Evolutionary conservation across 2,113 vertebrate species (phyloP), one percentile per base, ranked within the genome.

Genomic region (Monopterus albus): DNA sequence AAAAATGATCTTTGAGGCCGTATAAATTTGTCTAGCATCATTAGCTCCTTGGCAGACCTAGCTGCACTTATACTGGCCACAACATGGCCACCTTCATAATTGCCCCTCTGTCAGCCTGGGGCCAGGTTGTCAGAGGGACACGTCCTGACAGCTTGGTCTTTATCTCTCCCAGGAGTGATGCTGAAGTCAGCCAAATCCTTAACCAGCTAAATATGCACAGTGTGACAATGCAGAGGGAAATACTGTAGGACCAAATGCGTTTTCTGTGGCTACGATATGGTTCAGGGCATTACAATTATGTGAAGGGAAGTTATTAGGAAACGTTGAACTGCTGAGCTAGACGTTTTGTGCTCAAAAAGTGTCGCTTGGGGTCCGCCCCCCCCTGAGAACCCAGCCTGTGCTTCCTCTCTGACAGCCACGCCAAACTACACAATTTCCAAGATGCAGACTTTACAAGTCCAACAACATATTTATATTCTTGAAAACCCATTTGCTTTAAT

Each of bases 141-240:
- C 60, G 50, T 81, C 51, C 45, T 83, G 84, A 82, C 81, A 82
- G 47, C 64, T 62, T 33, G 29, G 72, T 83, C 79, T 84, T 88
- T 67, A 83, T 83, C 53, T 63, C 40, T 65, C 75, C 75, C 75
- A 25, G 42, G 66, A 68, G 73, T 83, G 64, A 55, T 72, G 81
- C 88, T 87, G 73, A 79, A 56, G 82, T 88, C 86, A 89, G 85
- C 85, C 52, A 79, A 78, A 80, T 75, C 39, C 40, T 20, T 25
- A 33, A 33, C 45, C 39, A 29, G 60, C 60, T 83, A 66, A 73
- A 75, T 78, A 79, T 78, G 66, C 72, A 75, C 57, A n/a, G 29
- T 50, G 46, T 61, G 66, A 78, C 53, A 83, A 64, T 45, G 50
- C 29, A 43, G 45, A 70, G n/a, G 60, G 56, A 65, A 74, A 74